Percentiles rank a stretch among this genome's conserved stretches.
Evolutionary conservation across 2,797 vertebrate genomes (phyloP).

Genomic region (Brachymystax lenok): DNA sequence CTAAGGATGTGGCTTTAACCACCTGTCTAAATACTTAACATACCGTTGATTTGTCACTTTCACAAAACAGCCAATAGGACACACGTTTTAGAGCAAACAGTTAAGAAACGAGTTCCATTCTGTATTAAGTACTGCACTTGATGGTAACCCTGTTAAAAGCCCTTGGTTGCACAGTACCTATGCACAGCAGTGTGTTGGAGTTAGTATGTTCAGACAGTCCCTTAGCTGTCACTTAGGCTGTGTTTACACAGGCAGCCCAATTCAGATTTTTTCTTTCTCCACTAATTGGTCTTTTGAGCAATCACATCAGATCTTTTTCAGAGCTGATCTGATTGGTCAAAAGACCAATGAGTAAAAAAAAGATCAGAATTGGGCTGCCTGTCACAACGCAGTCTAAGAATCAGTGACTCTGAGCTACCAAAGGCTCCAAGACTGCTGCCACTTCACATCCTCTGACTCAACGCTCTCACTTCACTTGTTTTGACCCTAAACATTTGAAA

Average conservation of each 20-base stretch:
- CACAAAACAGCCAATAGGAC: too few relatives aligned
- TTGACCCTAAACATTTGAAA: not conserved
- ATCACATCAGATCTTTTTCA: too few relatives aligned
- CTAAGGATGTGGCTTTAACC: not conserved
- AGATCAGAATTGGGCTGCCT: too few relatives aligned
- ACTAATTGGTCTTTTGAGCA: too few relatives aligned
- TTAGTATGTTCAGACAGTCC: not conserved
- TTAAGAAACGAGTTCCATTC: too few relatives aligned
- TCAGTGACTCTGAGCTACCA: not conserved
- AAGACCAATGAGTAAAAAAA: too few relatives aligned
- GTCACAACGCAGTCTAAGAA: not conserved
- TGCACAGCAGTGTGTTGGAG: not conserved
- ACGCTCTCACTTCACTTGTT: not conserved
- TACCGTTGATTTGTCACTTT: too few relatives aligned
- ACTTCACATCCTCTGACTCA: not conserved
- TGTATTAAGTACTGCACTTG: not conserved
- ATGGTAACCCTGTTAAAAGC: not conserved
- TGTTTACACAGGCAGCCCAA: too few relatives aligned
- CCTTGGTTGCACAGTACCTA: not conserved
- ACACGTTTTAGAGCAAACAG: too few relatives aligned
- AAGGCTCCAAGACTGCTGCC: not conserved
- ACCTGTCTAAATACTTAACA: not conserved
- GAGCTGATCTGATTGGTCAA: too few relatives aligned
- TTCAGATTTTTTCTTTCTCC: too few relatives aligned
- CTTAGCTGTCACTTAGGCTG: not conserved